Percentiles rank a stretch among this genome's conserved stretches.
Conservation (phyloP, 2,888 invertebrate species). For the Phrixothrix hirtus region DNA sequence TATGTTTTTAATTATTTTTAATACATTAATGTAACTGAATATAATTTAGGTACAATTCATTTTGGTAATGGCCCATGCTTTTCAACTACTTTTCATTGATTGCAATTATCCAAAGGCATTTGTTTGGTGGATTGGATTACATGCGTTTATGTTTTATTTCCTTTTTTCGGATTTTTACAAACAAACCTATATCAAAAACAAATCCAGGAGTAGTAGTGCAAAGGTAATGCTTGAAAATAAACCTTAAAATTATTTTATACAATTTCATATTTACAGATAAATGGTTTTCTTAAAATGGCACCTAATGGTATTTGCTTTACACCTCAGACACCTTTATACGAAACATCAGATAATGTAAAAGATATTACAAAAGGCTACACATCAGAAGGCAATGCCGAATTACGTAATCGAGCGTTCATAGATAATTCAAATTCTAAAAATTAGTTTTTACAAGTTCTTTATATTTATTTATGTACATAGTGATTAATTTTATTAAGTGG, state of each 20-base stretch:
- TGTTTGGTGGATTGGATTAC: constrained; percentile 89
- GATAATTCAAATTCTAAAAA: constrained; percentile 45
- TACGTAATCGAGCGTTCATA: constrained; percentile 60
- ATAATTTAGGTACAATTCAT: constrained; percentile 79
- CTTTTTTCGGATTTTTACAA: constrained; percentile 92
- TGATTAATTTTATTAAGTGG: too few species aligned
- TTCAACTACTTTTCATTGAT: constrained; percentile 84
- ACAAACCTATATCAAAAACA: constrained; percentile 69
- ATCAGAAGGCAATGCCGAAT: constrained; percentile 49
- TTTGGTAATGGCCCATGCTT: constrained; percentile 83
- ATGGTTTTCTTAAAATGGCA: constrained; percentile 28
- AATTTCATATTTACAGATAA: constrained; percentile 33
- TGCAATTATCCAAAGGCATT: constrained; percentile 89
- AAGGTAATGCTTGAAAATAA: too few species aligned
- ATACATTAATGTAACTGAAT: neutral
- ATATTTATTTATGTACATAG: too few species aligned
- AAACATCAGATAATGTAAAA: constrained; percentile 54
- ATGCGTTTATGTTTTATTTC: constrained; percentile 90
- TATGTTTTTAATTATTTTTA: constrained; percentile 45
- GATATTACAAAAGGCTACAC: constrained; percentile 59
- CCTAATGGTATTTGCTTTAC: constrained; percentile 51
- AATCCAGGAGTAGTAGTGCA: too few species aligned
- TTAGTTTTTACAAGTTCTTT: too few species aligned
- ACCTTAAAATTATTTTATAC: too few species aligned
- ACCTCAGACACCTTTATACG: constrained; percentile 49